phyloP scores from a whole-genome alignment of 2,888 invertebrate genomes.

The Dioctria linearis region DNA sequence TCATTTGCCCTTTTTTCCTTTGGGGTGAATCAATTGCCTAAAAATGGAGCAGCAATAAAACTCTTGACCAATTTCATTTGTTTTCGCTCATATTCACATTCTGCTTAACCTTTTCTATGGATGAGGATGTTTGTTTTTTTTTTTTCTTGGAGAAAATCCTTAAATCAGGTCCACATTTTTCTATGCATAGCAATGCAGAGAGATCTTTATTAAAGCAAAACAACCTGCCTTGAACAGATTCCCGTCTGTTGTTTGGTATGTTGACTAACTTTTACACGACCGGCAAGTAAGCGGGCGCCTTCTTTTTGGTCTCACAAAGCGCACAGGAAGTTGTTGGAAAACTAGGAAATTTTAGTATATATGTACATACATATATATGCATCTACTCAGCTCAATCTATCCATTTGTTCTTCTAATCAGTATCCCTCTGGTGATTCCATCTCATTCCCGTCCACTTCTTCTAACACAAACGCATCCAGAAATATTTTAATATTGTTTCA shows the following conservation, averaged over 20 bases:
- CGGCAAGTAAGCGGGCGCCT: too few relatives aligned
- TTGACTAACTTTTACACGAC: too few relatives aligned
- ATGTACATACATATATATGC: too few relatives aligned
- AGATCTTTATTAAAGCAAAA: too few relatives aligned
- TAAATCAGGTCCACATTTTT: slow-evolving; percentile 1
- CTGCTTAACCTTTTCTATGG: neutral
- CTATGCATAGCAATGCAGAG: neutral
- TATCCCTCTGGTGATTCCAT: neutral
- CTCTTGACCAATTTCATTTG: slow-evolving; percentile 44
- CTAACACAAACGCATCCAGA: slow-evolving; percentile 1
- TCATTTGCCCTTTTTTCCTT: neutral
- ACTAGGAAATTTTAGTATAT: too few relatives aligned
- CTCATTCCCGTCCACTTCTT: neutral
- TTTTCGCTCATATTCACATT: slow-evolving; percentile 2
- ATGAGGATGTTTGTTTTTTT: neutral
- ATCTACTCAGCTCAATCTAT: too few relatives aligned
- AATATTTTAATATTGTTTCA: slow-evolving; percentile 41
- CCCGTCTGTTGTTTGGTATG: too few relatives aligned
- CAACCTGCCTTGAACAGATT: too few relatives aligned
- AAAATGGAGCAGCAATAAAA: slow-evolving; percentile 36
- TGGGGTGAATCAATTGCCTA: slow-evolving; percentile 41
- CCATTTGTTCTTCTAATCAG: too few relatives aligned
- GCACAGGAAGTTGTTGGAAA: too few relatives aligned
- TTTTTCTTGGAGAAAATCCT: neutral
- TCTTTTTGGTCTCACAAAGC: too few relatives aligned